These are phyloP conservation scores for Tineola bisselliella DNA, from an alignment of 2,888 invertebrate species.

Conservation along the genomic window DNA sequence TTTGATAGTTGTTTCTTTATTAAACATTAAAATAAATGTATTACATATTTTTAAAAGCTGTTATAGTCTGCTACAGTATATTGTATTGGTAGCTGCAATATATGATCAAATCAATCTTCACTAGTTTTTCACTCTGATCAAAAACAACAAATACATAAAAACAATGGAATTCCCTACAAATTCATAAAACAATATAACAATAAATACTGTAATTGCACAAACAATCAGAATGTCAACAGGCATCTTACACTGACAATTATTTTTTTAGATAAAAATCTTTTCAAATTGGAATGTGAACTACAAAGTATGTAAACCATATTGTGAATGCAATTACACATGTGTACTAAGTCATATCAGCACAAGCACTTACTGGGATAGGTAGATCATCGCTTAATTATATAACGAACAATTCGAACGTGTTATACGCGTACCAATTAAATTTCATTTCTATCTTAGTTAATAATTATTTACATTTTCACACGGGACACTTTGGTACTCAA, in stretches of 20 bases:
- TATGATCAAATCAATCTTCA: too few species aligned
- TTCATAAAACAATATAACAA: conserved; percentile 19
- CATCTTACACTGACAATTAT: neutral
- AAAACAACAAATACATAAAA: neutral
- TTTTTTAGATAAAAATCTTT: neutral
- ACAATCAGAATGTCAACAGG: neutral
- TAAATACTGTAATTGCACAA: neutral
- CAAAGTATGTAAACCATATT: neutral
- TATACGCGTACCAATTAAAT: conserved; percentile 2
- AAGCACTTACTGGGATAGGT: neutral
- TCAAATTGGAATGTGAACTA: conserved; percentile 8
- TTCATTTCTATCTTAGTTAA: conserved; percentile 8
- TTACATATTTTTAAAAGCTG: too few species aligned
- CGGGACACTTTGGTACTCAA: conserved; percentile 37
- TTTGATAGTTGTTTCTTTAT: too few species aligned
- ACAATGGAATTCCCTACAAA: conserved; percentile 44
- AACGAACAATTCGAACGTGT: neutral
- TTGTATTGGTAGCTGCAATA: too few species aligned
- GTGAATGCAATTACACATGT: conserved; percentile 2
- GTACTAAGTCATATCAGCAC: too few species aligned
- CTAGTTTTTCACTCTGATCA: neutral
- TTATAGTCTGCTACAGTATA: too few species aligned
- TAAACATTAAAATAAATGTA: too few species aligned
- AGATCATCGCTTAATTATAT: neutral
- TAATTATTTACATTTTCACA: conserved; percentile 21